Base-by-base conservation (phyloP, 2,797 vertebrate genomes). In the Merluccius polli region DNA sequence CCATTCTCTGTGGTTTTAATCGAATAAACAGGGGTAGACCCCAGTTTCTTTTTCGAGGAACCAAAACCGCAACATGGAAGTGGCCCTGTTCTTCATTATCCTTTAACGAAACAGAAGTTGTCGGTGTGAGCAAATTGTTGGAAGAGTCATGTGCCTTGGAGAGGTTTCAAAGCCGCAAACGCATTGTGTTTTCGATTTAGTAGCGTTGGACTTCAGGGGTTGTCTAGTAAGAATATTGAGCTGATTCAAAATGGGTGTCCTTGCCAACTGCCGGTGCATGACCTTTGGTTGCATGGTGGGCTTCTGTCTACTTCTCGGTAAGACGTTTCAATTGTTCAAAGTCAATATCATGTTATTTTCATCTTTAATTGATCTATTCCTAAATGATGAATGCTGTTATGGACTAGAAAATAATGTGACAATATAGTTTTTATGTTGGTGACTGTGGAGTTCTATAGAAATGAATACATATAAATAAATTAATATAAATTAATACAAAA, bases 41-140 rank as follows among this genome's bases (percentile, higher is more conserved):
- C 18, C 44, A 4, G 21, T 24, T 15, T 52, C 52, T 0, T 4
- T 24, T n/a, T 59, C 74, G 77, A 84, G 92, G 92, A 93, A 93
- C 90, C 79, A 92, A 93, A 92, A 93, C 88, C 85, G 11, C 83
- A 85, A 88, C 70, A 87, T 82, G 90, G 91, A 92, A 93, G 87
- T 72, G 24, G 78, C 21, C 59, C 35, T 70, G 78, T 83, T 86
- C 75, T 33, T 33, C 79, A 88, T 84, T 85, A 82, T 81, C 79
- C 82, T 81, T 88, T 79, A 80, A 29, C 74, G 48, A 10, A 24
- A 80, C 79, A 88, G 74, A 90, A 92, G 78, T 84, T 90, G 87
- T 89, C 85, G 85, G 74, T 87, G 87, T 79, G 81, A 80, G 82
- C 87, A 83, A 70, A 80, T 88, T 77, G 74, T 81, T 12, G 82